Base-by-base conservation (phyloP, 2,113 vertebrate species). In the Salvelinus sp. region DNA sequence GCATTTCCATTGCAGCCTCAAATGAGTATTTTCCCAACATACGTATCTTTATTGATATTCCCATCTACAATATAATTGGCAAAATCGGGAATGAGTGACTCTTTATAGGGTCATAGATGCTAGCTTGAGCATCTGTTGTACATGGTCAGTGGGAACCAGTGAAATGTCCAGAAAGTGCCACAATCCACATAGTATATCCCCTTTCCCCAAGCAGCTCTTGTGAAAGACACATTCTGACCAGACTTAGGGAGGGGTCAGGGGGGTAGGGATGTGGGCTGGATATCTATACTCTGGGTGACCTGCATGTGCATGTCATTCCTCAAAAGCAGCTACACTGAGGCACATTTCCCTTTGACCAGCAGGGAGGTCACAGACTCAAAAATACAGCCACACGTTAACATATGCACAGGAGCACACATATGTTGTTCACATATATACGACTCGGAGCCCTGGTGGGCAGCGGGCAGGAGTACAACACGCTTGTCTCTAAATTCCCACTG, bases 261-360 rank as follows among this genome's bases (percentile, higher is more conserved):
- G 62, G 81, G 70, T 16, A 67, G 57, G 69, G 76, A 14, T 69
- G 33, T 66, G 83, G 74, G 81, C n/a, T 22, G 58, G 76, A 82
- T 83, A 77, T 12, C 69, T 90, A 86, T 91, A 91, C 90, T 90
- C 86, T 84, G 83, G 74, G 66, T 90, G 91, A 92, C 89, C 90
- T 38, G 73, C 71, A 54, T 73, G 81, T 87, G 83, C 80, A 81
- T 83, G 85, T 75, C 85, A 75, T 88, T 88, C 85, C 79, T 83
- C 83, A 88, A 88, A 86, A 85, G 82, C 81, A 82, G 84, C 48
- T 79, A 80, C 63, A 81, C 57, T 50, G 69, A 72, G 79, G 27
- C 75, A 70, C 68, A 60, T 82, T 88, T 89, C 82, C 81, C 78
- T 77, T 79, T 83, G 82, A 88, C 86, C 82, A 83, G 28, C 4